Base-by-base conservation (phyloP, 2,797 vertebrate genomes). In the Anas acuta region DNA sequence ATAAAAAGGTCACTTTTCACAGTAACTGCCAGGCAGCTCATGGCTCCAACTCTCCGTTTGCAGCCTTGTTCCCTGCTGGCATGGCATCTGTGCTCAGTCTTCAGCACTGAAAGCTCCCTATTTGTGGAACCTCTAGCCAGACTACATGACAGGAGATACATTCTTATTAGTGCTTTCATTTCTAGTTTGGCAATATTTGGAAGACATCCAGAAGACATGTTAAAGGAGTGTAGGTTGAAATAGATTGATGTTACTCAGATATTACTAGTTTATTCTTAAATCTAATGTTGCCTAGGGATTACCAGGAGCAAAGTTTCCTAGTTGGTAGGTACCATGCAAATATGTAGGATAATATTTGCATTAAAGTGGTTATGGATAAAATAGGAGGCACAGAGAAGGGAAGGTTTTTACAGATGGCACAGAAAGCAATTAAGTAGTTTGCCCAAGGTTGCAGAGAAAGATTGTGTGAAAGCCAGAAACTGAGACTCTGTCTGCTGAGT, bases 91-190 rank as follows among this genome's bases (percentile, higher is more conserved):
- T 92, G 53, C 70, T 94, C 58, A 57, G 76, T 92, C 87, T 92
- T 84, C 86, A 83, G 93, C 58, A 62, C 14, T 75, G 37, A 16
- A 89, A 83, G 14, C 85, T 89, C 37, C n/a, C 32, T 35, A 2
- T 78, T 94, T 92, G 65, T 84, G 76, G 73, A 87, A 72, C 41
- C 72, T 53, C 69, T 33, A 85, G 72, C 81, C 93, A 93, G 88
- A 89, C 35, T 83, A 69, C 65, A 26, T 85, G 88, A 83, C 78
- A 90, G 86, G 21, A 95, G 75, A 95, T 80, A 85, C 22, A 53
- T 93, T 95, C 81, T 87, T 92, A 81, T 92, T 93, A 95, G 70
- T 66, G 62, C 62, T 89, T 39, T 69, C 58, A 57, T 89, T 90
- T 89, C 65, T 45, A 26, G 56, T 51, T 85, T 80, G 76, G 66